Percentiles rank a stretch among this genome's conserved stretches.
Evolutionary conservation across 1,140 invertebrate genomes (phyloP).

Genomic region (Harlomillsia oculata): DNA sequence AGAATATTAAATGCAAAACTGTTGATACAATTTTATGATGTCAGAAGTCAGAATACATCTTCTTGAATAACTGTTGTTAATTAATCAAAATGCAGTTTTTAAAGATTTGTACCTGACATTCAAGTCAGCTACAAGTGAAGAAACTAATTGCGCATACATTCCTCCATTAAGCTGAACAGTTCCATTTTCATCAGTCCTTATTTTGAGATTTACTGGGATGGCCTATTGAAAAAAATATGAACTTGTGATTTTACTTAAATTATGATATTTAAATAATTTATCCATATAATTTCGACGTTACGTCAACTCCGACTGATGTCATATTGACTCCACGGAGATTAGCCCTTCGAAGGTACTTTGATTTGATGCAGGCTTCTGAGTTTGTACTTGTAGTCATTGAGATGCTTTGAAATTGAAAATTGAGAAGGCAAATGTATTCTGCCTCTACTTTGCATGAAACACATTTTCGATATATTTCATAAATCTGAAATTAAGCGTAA

Average conservation of each 20-base stretch:
- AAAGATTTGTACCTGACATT: conserved; percentile 5
- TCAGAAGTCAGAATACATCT: not conserved
- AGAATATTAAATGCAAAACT: conserved; percentile 4
- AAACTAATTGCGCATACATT: conserved; percentile 1
- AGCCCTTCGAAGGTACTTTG: too few species aligned
- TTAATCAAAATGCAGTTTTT: not conserved
- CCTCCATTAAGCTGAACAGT: not conserved
- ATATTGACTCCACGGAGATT: too few species aligned
- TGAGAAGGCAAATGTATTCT: too few species aligned
- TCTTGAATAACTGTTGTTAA: not conserved
- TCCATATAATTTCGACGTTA: not conserved
- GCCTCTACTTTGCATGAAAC: too few species aligned
- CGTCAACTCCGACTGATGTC: not conserved
- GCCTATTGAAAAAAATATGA: not conserved
- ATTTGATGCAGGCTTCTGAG: too few species aligned
- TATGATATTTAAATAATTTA: not conserved
- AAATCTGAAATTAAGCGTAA: too few species aligned
- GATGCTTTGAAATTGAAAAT: too few species aligned
- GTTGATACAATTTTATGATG: not conserved
- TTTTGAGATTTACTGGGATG: too few species aligned
- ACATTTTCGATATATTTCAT: too few species aligned
- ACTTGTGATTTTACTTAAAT: not conserved
- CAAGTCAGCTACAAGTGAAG: not conserved
- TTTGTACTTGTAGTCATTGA: too few species aligned
- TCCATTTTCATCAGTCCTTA: not conserved